Base-by-base conservation (phyloP, 2,113 vertebrate species). In the Geothlypis trichas region DNA sequence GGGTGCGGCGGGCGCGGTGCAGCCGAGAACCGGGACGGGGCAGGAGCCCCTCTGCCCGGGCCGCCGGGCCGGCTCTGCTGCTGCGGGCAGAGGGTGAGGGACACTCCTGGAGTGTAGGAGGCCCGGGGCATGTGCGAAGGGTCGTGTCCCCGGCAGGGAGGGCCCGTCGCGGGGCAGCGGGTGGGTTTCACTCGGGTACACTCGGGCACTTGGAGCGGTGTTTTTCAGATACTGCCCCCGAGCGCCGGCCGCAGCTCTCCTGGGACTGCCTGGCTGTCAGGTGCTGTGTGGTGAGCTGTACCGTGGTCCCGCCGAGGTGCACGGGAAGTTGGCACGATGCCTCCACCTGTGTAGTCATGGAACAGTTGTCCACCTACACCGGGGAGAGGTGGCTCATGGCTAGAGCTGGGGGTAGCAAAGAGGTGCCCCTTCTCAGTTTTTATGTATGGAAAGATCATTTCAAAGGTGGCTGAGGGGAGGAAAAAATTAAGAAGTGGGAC, bases 161-260 rank as follows among this genome's bases (percentile, higher is more conserved):
- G 11, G 39, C 31, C 42, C 21, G 4, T 26, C 0, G 8, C 3
- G 27, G 55, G 7, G 23, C 62, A 33, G 46, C 10, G 14, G 5
- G 14, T 21, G 55, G 24, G 27, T 26, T 81, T 22, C 37, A 11
- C 10, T 39, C 2, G 3, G 14, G 24, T 22, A 4, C 27, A 0
- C 13, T 54, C 0, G 15, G 72, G 37, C 42, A 13, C 69, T 22
- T 2, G 1, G 2, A 57, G 2, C 0, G 1, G 13, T 4, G 44
- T 57, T 46, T 35, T n/a, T 10, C n/a, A 33, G 41, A 5, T 15
- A 0, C 2, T 26, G 76, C 12, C 77, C 49, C 5, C 3, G 37
- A 63, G 30, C 7, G 1, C 3, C 23, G 35, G 30, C 14, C 2
- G 7, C 49, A 9, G 61, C 41, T 63, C 65, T 42, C 15, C 35